Evolutionary conservation across 2,113 vertebrate species (phyloP).

Genomic region (Harpagus bidentatus): DNA sequence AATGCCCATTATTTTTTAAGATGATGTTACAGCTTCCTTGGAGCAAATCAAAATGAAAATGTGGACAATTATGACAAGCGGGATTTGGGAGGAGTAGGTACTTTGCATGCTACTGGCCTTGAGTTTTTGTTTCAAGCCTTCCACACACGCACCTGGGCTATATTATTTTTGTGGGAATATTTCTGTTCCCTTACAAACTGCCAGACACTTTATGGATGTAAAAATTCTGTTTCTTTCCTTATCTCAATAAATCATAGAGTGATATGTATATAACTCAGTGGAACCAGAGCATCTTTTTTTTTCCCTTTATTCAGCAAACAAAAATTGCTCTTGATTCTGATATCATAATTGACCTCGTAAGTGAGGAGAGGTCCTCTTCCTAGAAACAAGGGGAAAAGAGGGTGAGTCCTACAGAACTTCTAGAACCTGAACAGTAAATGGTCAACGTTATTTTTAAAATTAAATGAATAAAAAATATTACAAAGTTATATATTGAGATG

Average conservation of each 20-base stretch:
- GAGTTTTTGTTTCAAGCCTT: neutral
- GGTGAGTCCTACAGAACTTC: neutral
- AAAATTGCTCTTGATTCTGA: neutral
- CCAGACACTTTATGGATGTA: neutral
- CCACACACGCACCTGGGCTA: neutral
- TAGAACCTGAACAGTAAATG: neutral
- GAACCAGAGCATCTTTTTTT: neutral
- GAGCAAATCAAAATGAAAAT: neutral
- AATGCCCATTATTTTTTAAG: neutral
- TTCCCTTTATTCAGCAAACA: neutral
- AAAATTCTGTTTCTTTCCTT: neutral
- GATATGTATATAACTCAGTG: neutral
- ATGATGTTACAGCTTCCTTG: neutral
- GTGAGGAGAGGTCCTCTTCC: neutral
- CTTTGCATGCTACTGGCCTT: neutral
- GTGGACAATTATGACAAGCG: neutral
- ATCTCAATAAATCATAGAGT: neutral
- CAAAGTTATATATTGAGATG: fast-evolving
- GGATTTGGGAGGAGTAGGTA: neutral
- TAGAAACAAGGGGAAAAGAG: neutral
- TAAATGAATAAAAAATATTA: neutral
- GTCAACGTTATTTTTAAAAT: neutral
- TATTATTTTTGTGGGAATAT: neutral
- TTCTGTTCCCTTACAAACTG: neutral
- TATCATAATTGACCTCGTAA: neutral